These are phyloP conservation scores for Phania funesta DNA, from an alignment of 2,888 invertebrate genomes.

Conservation along the genomic window DNA sequence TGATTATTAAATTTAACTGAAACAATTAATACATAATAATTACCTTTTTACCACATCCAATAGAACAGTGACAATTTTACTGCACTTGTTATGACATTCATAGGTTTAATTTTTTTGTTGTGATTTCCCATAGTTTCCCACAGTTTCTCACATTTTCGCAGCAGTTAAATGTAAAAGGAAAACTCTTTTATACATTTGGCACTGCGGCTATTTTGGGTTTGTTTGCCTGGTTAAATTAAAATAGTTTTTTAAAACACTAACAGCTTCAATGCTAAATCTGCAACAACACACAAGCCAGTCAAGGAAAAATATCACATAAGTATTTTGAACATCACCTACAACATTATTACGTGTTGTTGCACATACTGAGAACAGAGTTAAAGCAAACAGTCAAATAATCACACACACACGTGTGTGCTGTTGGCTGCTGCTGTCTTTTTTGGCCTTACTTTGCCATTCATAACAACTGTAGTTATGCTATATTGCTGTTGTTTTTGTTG, in stretches of 20 bases:
- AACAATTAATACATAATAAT: no score
- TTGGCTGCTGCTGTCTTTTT: slow-evolving; percentile 8
- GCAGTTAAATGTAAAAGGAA: background rate
- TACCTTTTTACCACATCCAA: background rate
- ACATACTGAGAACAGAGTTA: background rate
- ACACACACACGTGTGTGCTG: slow-evolving; percentile 1
- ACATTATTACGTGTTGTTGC: slow-evolving; percentile 46
- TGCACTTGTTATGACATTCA: background rate
- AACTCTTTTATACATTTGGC: slow-evolving; percentile 10
- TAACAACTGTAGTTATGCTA: slow-evolving; percentile 10
- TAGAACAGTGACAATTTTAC: background rate
- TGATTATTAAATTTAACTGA: no score
- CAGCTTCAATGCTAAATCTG: slow-evolving; percentile 12
- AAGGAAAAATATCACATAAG: slow-evolving; percentile 23
- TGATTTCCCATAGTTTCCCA: background rate
- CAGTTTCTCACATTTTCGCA: background rate
- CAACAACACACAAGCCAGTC: background rate
- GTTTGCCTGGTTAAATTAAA: slow-evolving; percentile 60
- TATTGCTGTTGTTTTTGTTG: slow-evolving; percentile 30
- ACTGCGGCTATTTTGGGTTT: slow-evolving; percentile 41
- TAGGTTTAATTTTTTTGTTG: no score
- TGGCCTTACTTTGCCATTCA: slow-evolving; percentile 25
- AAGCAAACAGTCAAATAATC: slow-evolving; percentile 8
- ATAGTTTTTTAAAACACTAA: slow-evolving; percentile 56
- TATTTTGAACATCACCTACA: slow-evolving; percentile 59